phyloP scores from a whole-genome alignment of 2,888 invertebrate species.

The Hoplodrina blanda region DNA sequence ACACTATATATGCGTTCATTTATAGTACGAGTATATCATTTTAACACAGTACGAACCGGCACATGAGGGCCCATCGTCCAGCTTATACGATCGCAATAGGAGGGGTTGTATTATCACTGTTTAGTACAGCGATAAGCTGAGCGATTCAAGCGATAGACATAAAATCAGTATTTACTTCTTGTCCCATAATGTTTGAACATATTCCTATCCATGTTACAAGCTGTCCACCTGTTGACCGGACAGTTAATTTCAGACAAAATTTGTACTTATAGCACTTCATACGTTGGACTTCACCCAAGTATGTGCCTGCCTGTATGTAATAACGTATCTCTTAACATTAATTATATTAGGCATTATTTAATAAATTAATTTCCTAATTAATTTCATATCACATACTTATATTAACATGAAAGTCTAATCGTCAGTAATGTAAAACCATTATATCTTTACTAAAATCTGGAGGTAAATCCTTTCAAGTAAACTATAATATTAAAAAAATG shows the following conservation, averaged over 20 bases:
- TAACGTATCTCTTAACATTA: constrained; percentile 26
- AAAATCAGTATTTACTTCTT: background rate
- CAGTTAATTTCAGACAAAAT: constrained; percentile 1
- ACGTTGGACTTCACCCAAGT: constrained; percentile 43
- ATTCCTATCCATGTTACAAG: background rate
- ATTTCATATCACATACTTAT: constrained; percentile 15
- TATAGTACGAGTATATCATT: too few species aligned
- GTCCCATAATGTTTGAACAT: background rate
- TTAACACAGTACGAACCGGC: too few species aligned
- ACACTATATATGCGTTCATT: background rate
- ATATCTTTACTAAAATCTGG: constrained; percentile 12
- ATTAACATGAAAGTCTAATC: background rate
- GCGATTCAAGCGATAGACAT: background rate
- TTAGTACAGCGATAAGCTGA: background rate
- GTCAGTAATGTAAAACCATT: background rate
- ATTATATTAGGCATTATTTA: constrained; percentile 17
- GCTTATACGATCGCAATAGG: background rate
- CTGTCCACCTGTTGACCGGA: constrained; percentile 11
- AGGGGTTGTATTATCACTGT: constrained; percentile 1
- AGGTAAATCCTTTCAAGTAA: too few species aligned
- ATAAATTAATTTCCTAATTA: too few species aligned
- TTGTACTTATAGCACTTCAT: constrained; percentile 16
- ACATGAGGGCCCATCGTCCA: background rate
- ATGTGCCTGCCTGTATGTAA: constrained; percentile 12
- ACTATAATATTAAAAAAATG: too few species aligned